Conservation (phyloP, 2,113 vertebrate genomes). For the Pelodiscus sinensis region DNA sequence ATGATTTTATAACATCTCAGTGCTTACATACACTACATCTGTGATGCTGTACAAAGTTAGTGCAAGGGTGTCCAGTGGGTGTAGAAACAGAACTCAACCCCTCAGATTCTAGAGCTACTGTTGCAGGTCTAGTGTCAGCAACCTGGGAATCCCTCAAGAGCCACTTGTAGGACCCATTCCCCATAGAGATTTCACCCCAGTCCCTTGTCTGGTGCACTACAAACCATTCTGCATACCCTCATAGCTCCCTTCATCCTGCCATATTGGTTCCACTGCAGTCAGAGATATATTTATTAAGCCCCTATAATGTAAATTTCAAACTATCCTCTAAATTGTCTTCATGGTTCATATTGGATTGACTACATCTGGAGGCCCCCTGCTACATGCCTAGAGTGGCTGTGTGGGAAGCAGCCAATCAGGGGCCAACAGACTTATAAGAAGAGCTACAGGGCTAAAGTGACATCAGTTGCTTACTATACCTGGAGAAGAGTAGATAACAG, state of each 20-base stretch:
- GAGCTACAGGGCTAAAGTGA: no score
- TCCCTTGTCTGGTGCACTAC: background rate
- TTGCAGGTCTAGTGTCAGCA: background rate
- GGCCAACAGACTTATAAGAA: no score
- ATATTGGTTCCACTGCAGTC: background rate
- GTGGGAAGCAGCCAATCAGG: no score
- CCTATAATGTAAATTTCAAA: constrained; percentile 62
- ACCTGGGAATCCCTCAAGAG: background rate
- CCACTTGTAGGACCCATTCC: background rate
- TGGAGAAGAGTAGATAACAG: no score
- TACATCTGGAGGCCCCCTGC: no score
- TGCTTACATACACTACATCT: background rate
- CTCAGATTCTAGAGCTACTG: background rate
- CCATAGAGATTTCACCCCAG: accelerated
- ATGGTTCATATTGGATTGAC: background rate
- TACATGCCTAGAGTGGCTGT: no score
- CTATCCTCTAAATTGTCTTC: constrained; percentile 33
- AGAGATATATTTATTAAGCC: background rate
- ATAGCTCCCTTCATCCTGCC: background rate
- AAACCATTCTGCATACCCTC: accelerated
- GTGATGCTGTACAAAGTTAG: background rate
- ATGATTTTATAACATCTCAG: background rate
- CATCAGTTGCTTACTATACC: no score
- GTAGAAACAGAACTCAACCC: accelerated
- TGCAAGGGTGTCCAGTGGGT: background rate